phyloP scores from a whole-genome alignment of 2,113 vertebrate genomes.

The Indri indri region DNA sequence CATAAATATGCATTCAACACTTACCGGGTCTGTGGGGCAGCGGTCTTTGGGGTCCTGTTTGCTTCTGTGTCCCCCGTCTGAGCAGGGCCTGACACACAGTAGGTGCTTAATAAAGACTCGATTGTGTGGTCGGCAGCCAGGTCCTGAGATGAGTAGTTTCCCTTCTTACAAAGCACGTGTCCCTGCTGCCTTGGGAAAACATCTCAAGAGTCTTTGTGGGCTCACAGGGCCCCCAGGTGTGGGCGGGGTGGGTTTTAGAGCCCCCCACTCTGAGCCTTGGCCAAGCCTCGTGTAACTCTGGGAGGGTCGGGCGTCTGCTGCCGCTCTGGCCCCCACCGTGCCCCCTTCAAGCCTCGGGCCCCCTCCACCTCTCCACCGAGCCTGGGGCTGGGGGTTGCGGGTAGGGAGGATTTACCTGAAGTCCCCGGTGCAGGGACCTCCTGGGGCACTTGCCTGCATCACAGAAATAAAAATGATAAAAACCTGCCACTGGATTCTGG shows the following conservation, averaged over 20 bases:
- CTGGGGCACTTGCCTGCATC: not conserved
- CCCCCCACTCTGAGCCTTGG: not conserved
- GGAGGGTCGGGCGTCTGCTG: not conserved
- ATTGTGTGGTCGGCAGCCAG: not conserved
- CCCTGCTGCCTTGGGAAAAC: not conserved
- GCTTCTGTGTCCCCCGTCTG: not conserved
- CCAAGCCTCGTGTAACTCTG: not conserved
- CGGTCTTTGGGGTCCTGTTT: not conserved
- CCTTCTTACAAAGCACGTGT: not conserved
- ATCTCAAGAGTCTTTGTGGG: not conserved
- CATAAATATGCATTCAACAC: not conserved
- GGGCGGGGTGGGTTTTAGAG: not conserved
- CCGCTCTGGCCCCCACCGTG: rapidly evolving
- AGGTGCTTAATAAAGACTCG: not conserved
- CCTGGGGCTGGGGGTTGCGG: too few relatives aligned
- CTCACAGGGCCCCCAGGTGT: not conserved
- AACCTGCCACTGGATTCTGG: slow-evolving; percentile 56
- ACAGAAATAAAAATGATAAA: slow-evolving; percentile 64
- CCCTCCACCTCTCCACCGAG: not conserved
- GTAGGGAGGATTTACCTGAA: rapidly evolving
- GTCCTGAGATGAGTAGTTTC: not conserved
- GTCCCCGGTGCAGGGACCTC: not conserved
- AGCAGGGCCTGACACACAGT: not conserved
- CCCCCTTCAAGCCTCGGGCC: not conserved
- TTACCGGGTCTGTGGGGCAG: not conserved